Evolutionary conservation across 1,140 invertebrate species (phyloP).

Genomic region (Drosophila nikananu): DNA sequence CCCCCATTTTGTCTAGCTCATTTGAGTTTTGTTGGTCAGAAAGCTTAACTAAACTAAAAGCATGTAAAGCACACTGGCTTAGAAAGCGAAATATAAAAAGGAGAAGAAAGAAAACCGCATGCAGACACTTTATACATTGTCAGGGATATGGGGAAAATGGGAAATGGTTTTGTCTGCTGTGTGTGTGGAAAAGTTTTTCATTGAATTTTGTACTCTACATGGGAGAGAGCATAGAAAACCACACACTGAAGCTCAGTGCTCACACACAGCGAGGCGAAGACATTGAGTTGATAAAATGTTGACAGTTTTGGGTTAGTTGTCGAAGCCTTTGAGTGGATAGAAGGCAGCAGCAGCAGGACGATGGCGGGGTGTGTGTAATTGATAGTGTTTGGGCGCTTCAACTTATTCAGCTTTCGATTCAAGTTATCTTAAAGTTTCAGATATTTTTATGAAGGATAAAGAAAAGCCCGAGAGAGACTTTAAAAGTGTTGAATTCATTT

Average conservation of each 20-base stretch:
- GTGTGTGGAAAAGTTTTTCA: constrained; percentile 69
- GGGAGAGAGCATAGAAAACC: constrained; percentile 51
- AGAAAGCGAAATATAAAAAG: background rate
- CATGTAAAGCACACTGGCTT: constrained; percentile 64
- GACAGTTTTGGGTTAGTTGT: constrained; percentile 76
- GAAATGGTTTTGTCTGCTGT: constrained; percentile 20
- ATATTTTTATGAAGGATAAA: background rate
- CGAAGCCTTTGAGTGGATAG: constrained; percentile 36
- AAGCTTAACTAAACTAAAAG: constrained; percentile 79
- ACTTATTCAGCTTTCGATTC: constrained; percentile 15
- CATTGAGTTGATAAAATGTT: constrained; percentile 74
- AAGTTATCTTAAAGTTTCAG: constrained; percentile 9
- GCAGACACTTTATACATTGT: constrained; percentile 44
- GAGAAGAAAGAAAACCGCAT: constrained; percentile 58
- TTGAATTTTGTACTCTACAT: constrained; percentile 65
- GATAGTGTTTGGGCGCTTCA: constrained; percentile 33
- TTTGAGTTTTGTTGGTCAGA: constrained; percentile 75
- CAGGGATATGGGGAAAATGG: constrained; percentile 10
- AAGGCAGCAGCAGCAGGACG: constrained; percentile 2
- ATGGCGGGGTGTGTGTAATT: constrained; percentile 2
- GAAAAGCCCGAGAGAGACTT: background rate
- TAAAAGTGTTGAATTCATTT: background rate
- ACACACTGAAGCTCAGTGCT: constrained; percentile 25
- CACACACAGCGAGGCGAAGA: constrained; percentile 21
- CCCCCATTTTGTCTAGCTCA: constrained; percentile 48